phyloP scores from a whole-genome alignment of 1,140 invertebrate genomes.

The Sarcophaga peregrina region DNA sequence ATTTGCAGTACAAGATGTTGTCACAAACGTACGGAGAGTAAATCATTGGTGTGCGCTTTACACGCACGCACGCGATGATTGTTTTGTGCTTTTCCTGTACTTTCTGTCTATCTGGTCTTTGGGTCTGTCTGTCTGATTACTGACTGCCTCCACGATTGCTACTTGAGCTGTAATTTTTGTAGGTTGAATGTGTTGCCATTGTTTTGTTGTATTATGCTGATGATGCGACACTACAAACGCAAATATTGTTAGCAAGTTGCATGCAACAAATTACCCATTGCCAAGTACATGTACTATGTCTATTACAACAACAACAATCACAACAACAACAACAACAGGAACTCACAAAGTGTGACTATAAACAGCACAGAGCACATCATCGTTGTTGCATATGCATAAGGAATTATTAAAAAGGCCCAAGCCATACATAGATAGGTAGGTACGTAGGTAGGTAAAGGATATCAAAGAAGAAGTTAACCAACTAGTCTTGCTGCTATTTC shows the following conservation, averaged over 20 bases:
- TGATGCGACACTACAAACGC: slow-evolving; percentile 8
- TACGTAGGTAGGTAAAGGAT: no score
- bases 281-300: neutral
- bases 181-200: neutral
- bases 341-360: no score
- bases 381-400: no score
- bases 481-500: neutral
- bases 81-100: slow-evolving; percentile 3
- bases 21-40: neutral
- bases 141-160: neutral
- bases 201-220: neutral
- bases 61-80: slow-evolving; percentile 34
- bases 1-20: neutral
- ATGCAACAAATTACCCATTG: slow-evolving; percentile 34
- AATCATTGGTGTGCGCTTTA: slow-evolving; percentile 4
- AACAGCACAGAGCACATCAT: no score
- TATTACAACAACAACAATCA: neutral
- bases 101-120: neutral
- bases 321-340: neutral
- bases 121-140: neutral
- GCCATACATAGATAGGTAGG: no score
- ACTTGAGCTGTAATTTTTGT: neutral
- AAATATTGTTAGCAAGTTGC: slow-evolving; percentile 31
- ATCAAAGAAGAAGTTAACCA: neutral
- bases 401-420: no score